Evolutionary conservation across 2,888 invertebrate species (phyloP), one percentile per base, ranked within the genome.

Genomic region (Syrphus vitripennis): DNA sequence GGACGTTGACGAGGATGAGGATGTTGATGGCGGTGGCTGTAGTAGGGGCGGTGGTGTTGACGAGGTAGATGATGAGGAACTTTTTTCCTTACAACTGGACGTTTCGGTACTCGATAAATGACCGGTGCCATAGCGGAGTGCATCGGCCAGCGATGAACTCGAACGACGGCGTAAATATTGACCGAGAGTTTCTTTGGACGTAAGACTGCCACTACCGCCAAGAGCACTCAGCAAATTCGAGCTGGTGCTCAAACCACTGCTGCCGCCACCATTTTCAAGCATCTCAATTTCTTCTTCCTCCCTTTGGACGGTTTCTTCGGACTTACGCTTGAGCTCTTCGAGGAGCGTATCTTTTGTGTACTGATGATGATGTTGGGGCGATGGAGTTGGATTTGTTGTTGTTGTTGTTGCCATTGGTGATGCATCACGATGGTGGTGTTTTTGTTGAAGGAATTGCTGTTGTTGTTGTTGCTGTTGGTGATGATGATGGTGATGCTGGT

Each of bases 41-140:
- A 86, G 37, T 59, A 86, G 70, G 70, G 91, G 91, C 82, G 92
- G 92, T 82, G 92, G 91, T 84, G 92, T 92, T 79, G 92, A 92
- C 88, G 92, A 92, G 90, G 92, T 91, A 90, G 92, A 92, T 88
- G 92, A 92, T 87, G 92, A 92, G 89, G 92, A 91, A 91, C 92
- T 92, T 90, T 92, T 92, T 89, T 92, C 92, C 89, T 92, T 92
- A 87, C 90, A 91, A 90, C 90, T 91, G 88, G 91, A 91, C 78
- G 91, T 91, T 88, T 91, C 92, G 70, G 90, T 91, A 82, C 90
- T 87, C 50, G 84, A 80, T 65, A 84, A 61, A 84, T 87, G 84
- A 67, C 84, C 74, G 81, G 75, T 70, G 79, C 80, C 70, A 55
- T 82, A 91, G 55, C 92, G 90, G 76, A 92, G 75, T 16, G 90